Evolutionary conservation across 2,797 vertebrate genomes (phyloP).

Genomic region (Lagothrix lagotricha): DNA sequence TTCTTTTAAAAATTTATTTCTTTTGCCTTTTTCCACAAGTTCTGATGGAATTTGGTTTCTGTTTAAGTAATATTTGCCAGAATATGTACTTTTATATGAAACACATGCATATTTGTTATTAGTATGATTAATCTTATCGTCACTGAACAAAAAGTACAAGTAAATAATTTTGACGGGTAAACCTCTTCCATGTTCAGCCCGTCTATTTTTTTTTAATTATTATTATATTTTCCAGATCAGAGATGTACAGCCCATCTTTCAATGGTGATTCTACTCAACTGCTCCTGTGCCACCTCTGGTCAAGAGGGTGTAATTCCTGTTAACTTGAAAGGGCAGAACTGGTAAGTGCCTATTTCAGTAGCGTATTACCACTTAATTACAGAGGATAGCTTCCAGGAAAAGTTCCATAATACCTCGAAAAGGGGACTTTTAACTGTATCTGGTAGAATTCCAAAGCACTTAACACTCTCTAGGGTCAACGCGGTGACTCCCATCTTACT

Average conservation of each 20-base stretch:
- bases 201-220: background rate
- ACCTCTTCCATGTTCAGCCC: background rate
- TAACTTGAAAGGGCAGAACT: slow-evolving; percentile 27
- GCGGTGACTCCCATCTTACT: background rate
- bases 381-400: background rate
- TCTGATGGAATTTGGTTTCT: slow-evolving; percentile 33
- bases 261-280: background rate
- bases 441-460: slow-evolving; percentile 61
- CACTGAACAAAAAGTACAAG: background rate
- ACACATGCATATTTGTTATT: slow-evolving; percentile 23
- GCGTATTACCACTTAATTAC: background rate
- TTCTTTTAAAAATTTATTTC: background rate
- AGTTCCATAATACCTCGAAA: background rate
- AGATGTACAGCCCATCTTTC: background rate
- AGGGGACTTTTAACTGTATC: slow-evolving; percentile 23
- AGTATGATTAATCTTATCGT: background rate
- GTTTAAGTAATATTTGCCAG: slow-evolving; percentile 21
- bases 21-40: background rate
- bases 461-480: slow-evolving; percentile 22
- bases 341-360: slow-evolving; percentile 11
- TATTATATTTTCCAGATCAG: background rate
- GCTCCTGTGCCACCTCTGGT: background rate
- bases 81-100: background rate
- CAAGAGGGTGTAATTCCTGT: slow-evolving; percentile 15
- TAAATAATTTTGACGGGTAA: background rate